Evolutionary conservation across 2,113 vertebrate genomes (phyloP).

Genomic region (Rhea pennata): DNA sequence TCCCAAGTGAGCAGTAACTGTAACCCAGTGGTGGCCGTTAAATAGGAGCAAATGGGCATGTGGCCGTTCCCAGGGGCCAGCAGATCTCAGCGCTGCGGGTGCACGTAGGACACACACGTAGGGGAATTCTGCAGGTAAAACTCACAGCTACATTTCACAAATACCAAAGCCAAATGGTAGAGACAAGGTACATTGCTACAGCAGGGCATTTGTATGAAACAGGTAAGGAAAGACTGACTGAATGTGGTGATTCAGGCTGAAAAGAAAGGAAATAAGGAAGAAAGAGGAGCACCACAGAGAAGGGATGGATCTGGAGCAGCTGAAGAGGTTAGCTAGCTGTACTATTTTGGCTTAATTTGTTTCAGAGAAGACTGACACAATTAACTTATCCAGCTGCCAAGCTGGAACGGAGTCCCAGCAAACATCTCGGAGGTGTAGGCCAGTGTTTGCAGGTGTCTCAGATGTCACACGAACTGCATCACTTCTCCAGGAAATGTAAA

Average conservation of each 20-base stretch:
- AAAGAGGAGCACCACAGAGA: background rate
- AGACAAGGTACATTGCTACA: background rate
- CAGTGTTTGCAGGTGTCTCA: background rate
- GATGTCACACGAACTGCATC: background rate
- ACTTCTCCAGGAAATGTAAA: background rate
- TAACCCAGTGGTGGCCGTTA: background rate
- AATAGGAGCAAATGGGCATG: accelerated
- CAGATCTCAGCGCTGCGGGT: background rate
- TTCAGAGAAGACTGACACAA: background rate
- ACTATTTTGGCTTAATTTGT: background rate
- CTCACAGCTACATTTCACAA: background rate
- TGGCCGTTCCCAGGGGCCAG: background rate
- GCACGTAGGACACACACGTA: accelerated
- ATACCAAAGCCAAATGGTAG: background rate
- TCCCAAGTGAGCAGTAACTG: background rate
- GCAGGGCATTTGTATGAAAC: background rate
- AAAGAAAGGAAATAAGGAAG: background rate
- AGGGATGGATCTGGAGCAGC: background rate
- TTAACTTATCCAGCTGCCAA: background rate
- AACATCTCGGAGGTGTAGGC: background rate
- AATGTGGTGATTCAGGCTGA: background rate
- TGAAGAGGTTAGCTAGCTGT: background rate
- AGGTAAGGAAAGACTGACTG: background rate
- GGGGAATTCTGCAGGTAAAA: background rate
- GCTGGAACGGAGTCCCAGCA: background rate